Percentiles rank a stretch among this genome's conserved stretches.
phyloP scores from a whole-genome alignment of 2,888 invertebrate species.

The Lysandra coridon region DNA sequence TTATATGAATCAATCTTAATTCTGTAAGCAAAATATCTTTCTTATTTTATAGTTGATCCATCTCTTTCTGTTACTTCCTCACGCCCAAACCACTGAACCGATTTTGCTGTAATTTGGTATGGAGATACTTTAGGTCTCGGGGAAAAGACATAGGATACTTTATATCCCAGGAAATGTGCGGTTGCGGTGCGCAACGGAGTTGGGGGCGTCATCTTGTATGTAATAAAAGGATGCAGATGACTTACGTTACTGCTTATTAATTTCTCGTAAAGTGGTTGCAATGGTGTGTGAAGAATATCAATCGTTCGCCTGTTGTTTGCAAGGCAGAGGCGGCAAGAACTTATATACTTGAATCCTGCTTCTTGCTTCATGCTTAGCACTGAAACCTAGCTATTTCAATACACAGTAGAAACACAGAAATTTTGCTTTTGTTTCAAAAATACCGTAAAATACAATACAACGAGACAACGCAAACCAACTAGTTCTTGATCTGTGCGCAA shows the following conservation, averaged over 20 bases:
- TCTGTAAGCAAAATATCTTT: neutral
- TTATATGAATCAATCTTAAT: neutral
- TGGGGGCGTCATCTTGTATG: neutral
- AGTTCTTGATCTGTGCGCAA: no score
- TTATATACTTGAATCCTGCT: conserved; percentile 20
- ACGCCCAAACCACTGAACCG: neutral
- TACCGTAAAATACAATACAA: neutral
- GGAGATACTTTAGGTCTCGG: no score
- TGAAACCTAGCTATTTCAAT: neutral
- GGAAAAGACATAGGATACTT: no score
- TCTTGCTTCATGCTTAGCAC: conserved; percentile 9
- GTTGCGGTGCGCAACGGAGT: no score
- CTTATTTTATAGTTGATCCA: no score
- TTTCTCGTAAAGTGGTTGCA: conserved; percentile 28
- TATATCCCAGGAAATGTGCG: no score
- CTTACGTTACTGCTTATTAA: conserved; percentile 13
- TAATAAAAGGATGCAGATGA: neutral
- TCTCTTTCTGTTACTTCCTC: neutral
- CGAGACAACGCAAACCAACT: no score
- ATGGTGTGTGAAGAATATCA: conserved; percentile 20
- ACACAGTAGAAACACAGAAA: neutral
- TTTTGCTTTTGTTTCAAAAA: neutral
- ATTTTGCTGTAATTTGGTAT: no score
- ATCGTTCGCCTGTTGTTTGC: conserved; percentile 22
- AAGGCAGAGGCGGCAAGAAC: conserved; percentile 16